Evolutionary conservation across 2,113 vertebrate genomes (phyloP), one percentile per base, ranked within the genome.

Genomic region (Brachypteracias leptosomus): DNA sequence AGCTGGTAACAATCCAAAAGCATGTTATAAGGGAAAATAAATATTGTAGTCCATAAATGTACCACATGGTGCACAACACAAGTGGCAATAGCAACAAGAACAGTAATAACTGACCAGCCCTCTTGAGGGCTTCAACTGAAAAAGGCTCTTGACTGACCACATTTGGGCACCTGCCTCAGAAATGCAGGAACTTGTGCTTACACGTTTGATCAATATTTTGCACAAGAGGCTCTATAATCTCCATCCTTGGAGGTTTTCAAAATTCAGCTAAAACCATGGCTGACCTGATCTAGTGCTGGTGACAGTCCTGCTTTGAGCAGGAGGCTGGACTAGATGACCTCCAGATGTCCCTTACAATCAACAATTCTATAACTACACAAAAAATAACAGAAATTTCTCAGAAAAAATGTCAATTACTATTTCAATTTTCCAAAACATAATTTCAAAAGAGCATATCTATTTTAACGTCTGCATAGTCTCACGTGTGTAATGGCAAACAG

Each of bases 1-100:
- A 89, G 19, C 66, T 94, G 73, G 62, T 70, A 78, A 40, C 58
- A 89, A 90, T 55, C 85, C 90, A 92, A 86, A 93, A 89, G 68
- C 33, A 78, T 49, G 78, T 83, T 94, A 75, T 40, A 90, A 89
- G 46, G 33, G 54, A 94, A 89, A 94, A 94, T 78, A 95, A 95
- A 97, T 75, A 95, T 47, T 93, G 61, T 83, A 89, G 49, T 78
- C 57, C 73, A 72, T 72, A 86, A 94, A 96, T 19, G 44, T n/a
- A 78, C 68, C 76, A 70, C 85, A 75, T 42, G 80, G 66, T 44
- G 24, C 76, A 89, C 24, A 92, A 84, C 38, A 81, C 36, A 68
- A 90, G 83, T 33, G 61, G 77, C 61, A 84, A 90, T 65, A 80
- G 47, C 2, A 25, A 86, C 42, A 86, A 75, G 63, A 95, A 74